Evolutionary conservation across 1,140 invertebrate species (phyloP).

Genomic region (Neodiprion fabricii): DNA sequence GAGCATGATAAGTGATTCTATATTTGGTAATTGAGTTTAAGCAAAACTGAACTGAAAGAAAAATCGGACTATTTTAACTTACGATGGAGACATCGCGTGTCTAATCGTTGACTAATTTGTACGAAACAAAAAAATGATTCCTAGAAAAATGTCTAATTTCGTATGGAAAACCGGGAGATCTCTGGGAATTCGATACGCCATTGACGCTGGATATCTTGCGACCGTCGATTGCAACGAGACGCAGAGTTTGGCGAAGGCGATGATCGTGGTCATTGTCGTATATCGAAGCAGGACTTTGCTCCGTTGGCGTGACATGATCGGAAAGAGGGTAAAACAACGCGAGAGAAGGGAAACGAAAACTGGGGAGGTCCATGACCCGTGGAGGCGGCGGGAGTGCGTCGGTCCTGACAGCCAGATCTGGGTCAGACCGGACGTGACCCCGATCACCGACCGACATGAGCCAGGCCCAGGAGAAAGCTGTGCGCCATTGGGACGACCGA

Average conservation of each 20-base stretch:
- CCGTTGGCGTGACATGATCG: neutral
- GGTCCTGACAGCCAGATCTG: constrained; percentile 12
- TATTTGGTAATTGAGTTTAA: too few species aligned
- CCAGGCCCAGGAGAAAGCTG: constrained; percentile 17
- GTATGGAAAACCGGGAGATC: too few species aligned
- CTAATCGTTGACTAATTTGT: too few species aligned
- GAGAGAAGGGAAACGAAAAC: constrained; percentile 11
- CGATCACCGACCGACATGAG: constrained; percentile 4
- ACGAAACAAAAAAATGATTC: too few species aligned
- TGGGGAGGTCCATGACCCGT: constrained; percentile 16
- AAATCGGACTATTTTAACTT: too few species aligned
- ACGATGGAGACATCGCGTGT: too few species aligned
- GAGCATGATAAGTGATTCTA: too few species aligned
- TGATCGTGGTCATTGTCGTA: neutral
- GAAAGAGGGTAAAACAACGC: neutral
- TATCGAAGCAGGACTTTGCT: too few species aligned
- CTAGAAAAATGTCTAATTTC: too few species aligned
- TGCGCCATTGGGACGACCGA: neutral
- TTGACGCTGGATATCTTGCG: too few species aligned
- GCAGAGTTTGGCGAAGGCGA: neutral
- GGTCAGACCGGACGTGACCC: constrained; percentile 15
- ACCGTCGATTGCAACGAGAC: constrained; percentile 1
- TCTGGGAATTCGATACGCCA: too few species aligned
- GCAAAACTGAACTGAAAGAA: too few species aligned
- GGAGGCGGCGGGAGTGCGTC: constrained; percentile 12